Conservation (phyloP, 2,113 vertebrate species). For the Megaceryle torquata region DNA sequence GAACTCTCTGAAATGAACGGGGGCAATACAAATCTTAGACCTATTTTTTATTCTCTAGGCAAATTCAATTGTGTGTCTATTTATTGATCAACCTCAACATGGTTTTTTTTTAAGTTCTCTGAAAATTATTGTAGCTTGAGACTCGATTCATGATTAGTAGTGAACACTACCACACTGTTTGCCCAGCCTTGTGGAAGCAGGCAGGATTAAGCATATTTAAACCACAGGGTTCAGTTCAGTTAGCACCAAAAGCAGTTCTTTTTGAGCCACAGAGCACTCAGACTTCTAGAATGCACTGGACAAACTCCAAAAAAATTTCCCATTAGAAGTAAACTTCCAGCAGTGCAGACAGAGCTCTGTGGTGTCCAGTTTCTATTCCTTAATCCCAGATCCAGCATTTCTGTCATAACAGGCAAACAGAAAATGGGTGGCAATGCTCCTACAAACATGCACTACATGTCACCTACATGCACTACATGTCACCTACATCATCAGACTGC, state of each 20-base stretch:
- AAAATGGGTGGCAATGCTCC: background rate
- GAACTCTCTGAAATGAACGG: background rate
- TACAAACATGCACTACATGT: background rate
- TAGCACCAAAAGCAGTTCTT: background rate
- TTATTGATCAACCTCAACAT: background rate
- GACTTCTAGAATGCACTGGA: background rate
- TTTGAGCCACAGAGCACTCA: background rate
- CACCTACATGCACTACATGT: background rate
- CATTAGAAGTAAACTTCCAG: background rate
- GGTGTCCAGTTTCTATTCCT: background rate
- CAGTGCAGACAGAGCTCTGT: background rate
- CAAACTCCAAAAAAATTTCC: background rate
- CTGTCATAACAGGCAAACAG: background rate
- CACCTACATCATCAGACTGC: background rate
- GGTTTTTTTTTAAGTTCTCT: background rate
- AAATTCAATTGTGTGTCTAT: background rate
- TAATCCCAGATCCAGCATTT: background rate
- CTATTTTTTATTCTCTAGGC: background rate
- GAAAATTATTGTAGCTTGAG: background rate
- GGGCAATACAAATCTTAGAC: background rate
- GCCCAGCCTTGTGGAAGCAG: background rate
- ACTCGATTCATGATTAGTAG: background rate
- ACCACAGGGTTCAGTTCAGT: background rate
- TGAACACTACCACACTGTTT: background rate
- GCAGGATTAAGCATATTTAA: background rate